Evolutionary conservation across 2,888 invertebrate genomes (phyloP).

Genomic region (Calameuta filiformis): DNA sequence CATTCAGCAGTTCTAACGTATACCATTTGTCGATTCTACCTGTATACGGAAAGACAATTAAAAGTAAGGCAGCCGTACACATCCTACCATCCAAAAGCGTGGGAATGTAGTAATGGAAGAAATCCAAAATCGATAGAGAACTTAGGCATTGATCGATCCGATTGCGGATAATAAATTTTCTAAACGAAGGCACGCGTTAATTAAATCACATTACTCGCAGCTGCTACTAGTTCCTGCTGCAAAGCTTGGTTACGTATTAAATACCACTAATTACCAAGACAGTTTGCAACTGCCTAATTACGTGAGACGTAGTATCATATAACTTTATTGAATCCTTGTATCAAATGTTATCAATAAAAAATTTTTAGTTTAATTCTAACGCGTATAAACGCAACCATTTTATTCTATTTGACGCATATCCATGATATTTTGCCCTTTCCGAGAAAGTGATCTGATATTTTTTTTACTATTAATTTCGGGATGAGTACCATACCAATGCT

Average conservation of each 20-base stretch:
- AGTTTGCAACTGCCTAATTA: constrained; percentile 30
- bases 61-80: background rate
- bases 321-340: background rate
- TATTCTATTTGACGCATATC: background rate
- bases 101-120: background rate
- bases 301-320: background rate
- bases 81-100: background rate
- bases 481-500: background rate
- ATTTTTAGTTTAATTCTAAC: background rate
- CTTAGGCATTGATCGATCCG: background rate
- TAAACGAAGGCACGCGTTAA: constrained; percentile 35
- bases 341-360: background rate
- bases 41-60: background rate
- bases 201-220: constrained; percentile 44
- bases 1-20: background rate
- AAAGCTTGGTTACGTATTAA: constrained; percentile 41
- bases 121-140: background rate
- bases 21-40: background rate
- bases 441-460: background rate
- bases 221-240: constrained; percentile 30
- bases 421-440: background rate
- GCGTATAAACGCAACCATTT: background rate
- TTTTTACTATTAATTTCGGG: background rate
- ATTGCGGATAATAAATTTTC: constrained; percentile 26
- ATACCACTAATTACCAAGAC: constrained; percentile 33